Evolutionary conservation across 2,113 vertebrate species (phyloP).

Genomic region (Ovibos moschatus): DNA sequence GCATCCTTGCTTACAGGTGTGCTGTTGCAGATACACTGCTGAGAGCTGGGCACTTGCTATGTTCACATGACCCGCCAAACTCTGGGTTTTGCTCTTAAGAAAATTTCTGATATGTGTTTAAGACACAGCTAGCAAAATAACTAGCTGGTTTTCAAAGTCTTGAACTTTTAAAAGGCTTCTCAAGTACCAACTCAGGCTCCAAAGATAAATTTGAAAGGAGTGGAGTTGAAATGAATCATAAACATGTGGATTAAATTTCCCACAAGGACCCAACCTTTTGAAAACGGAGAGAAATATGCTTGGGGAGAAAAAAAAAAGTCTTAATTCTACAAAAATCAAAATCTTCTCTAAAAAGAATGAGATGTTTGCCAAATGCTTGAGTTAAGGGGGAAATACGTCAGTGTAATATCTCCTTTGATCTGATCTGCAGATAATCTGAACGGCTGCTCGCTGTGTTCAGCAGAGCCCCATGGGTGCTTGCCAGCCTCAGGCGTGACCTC

Average conservation of each 20-base stretch:
- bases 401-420: conserved; percentile 40
- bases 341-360: background rate
- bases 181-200: conserved; percentile 46
- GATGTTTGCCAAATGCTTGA: background rate
- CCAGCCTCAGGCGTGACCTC: background rate
- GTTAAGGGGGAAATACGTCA: background rate
- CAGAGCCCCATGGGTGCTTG: background rate
- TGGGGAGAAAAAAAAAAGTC: background rate
- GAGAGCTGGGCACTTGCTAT: background rate
- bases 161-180: conserved; percentile 68
- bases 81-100: background rate
- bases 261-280: conserved; percentile 55
- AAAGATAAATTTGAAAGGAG: conserved; percentile 69
- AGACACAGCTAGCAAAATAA: conserved; percentile 55
- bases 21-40: background rate
- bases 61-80: background rate
- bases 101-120: conserved; percentile 26
- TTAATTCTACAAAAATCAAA: conserved; percentile 59
- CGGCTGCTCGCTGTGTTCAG: background rate
- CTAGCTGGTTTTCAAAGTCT: conserved; percentile 56
- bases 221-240: conserved; percentile 62
- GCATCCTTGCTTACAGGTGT: background rate
- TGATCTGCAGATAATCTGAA: background rate
- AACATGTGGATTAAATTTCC: conserved; percentile 72
- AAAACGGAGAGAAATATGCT: conserved; percentile 60